phyloP scores from a whole-genome alignment of 2,797 vertebrate genomes.

The Rhynchonycteris naso region DNA sequence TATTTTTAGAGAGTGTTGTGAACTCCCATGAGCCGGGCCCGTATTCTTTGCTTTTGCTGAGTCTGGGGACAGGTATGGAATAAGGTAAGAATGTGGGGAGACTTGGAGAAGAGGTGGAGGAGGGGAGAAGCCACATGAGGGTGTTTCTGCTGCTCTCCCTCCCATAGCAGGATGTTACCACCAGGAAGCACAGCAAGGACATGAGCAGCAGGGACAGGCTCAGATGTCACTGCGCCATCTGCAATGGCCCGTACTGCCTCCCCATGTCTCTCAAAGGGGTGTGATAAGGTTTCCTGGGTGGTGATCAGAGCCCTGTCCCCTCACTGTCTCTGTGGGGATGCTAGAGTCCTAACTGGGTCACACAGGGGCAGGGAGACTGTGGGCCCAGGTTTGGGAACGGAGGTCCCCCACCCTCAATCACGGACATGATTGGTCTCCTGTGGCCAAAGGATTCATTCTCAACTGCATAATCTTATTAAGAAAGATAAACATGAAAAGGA shows the following conservation, averaged over 20 bases:
- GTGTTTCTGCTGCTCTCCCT: neutral
- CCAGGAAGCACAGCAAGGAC: neutral
- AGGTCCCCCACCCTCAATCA: rapidly evolving
- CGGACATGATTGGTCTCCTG: rapidly evolving
- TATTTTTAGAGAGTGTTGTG: constrained; percentile 61
- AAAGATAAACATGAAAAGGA: neutral
- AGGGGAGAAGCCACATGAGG: neutral
- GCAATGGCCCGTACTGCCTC: neutral
- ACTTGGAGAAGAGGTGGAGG: neutral
- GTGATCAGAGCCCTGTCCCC: neutral
- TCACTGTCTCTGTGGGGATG: neutral
- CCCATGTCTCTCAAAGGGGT: neutral
- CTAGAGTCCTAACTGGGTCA: neutral
- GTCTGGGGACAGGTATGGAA: neutral
- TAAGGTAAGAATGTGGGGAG: neutral
- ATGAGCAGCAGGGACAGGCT: neutral
- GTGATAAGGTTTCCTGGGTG: neutral
- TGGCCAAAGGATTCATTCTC: neutral
- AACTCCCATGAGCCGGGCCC: neutral
- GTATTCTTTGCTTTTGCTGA: neutral
- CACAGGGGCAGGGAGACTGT: neutral
- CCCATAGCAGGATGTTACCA: neutral
- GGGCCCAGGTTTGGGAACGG: neutral
- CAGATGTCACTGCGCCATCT: too few relatives aligned
- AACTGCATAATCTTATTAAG: neutral